Evolutionary conservation across 2,888 invertebrate genomes (phyloP).

Genomic region (Lithophane socia): DNA sequence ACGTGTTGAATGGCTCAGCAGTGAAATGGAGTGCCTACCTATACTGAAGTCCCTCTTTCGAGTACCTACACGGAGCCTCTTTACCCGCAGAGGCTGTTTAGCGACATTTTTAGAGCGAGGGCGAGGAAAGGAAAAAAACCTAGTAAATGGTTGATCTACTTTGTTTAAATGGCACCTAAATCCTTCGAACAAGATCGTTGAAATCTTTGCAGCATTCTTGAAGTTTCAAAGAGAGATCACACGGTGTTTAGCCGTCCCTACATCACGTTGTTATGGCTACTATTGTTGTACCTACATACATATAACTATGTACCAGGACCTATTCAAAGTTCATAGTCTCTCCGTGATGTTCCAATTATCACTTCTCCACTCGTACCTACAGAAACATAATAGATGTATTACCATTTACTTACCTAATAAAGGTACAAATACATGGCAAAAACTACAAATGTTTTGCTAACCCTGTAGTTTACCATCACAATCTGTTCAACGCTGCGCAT

Average conservation of each 20-base stretch:
- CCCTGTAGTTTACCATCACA: constrained; percentile 37
- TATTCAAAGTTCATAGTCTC: constrained; percentile 22
- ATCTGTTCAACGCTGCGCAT: constrained; percentile 56
- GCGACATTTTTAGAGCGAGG: constrained; percentile 29
- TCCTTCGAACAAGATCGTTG: constrained; percentile 10
- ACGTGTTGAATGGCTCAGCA: constrained; percentile 26
- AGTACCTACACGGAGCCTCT: constrained; percentile 21
- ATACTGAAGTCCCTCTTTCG: constrained; percentile 15
- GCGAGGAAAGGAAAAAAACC: background rate
- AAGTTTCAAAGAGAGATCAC: constrained; percentile 15
- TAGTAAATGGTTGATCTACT: background rate
- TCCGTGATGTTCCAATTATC: constrained; percentile 54
- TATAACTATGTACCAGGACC: constrained; percentile 17
- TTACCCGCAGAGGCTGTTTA: constrained; percentile 46
- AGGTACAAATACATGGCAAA: background rate
- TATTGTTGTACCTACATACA: constrained; percentile 7
- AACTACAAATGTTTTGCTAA: constrained; percentile 26
- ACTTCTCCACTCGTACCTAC: constrained; percentile 14
- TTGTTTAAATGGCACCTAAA: constrained; percentile 6
- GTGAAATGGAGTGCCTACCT: constrained; percentile 20
- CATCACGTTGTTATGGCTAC: constrained; percentile 17
- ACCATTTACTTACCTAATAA: background rate
- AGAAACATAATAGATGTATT: background rate
- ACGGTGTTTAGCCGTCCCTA: constrained; percentile 10
- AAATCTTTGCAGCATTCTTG: constrained; percentile 11